These are phyloP conservation scores for Brenthis hecate DNA, from an alignment of 2,888 invertebrate species.

Conservation along the genomic window DNA sequence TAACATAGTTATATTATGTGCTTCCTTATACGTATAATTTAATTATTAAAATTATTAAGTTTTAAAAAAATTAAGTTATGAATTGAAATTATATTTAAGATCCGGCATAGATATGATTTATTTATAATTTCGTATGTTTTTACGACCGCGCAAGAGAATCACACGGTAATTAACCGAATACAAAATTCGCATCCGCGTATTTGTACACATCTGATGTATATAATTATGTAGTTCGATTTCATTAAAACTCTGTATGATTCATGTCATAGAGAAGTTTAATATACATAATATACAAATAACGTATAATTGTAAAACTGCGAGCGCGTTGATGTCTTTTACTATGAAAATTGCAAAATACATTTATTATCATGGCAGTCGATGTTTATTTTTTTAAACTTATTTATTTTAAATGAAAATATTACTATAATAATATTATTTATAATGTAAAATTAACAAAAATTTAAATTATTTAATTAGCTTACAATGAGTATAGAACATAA, in stretches of 20 bases:
- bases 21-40: background rate
- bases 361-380: background rate
- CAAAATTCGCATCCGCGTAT: slow-evolving; percentile 37
- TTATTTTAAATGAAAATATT: too few relatives aligned
- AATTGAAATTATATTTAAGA: slow-evolving; percentile 16
- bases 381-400: background rate
- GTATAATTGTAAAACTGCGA: background rate
- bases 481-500: too few relatives aligned
- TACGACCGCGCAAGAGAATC: slow-evolving; percentile 32
- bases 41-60: background rate
- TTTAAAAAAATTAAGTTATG: slow-evolving; percentile 2
- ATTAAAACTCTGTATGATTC: background rate
- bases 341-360: background rate
- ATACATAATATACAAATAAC: too few relatives aligned
- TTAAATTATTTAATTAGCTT: too few relatives aligned
- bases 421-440: too few relatives aligned
- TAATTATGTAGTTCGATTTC: slow-evolving; percentile 12
- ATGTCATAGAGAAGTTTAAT: background rate
- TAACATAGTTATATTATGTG: background rate
- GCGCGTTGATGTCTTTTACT: slow-evolving; percentile 38
- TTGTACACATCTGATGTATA: slow-evolving; percentile 15
- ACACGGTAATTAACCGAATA: slow-evolving; percentile 41
- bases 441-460: too few relatives aligned
- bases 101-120: slow-evolving; percentile 38
- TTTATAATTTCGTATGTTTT: slow-evolving; percentile 40